phyloP scores from a whole-genome alignment of 1,140 invertebrate genomes.

The Scaptomyza pallida region DNA sequence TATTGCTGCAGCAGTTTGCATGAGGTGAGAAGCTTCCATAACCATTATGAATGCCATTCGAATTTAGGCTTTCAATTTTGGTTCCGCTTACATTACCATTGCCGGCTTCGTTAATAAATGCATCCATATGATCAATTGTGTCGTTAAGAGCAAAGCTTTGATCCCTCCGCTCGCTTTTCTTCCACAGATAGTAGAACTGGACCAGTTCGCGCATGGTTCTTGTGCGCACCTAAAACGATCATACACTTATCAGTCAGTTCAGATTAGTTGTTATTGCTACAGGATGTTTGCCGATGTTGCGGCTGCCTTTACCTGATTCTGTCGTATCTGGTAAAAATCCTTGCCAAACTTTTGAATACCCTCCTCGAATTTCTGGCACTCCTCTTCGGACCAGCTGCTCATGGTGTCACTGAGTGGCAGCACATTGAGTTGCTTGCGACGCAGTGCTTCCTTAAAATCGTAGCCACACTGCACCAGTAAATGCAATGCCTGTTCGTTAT shows the following conservation, averaged over 20 bases:
- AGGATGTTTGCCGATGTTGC: background rate
- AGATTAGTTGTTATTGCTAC: background rate
- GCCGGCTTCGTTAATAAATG: conserved; percentile 71
- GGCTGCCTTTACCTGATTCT: conserved; percentile 90
- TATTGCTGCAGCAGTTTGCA: conserved; percentile 5
- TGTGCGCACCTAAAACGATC: conserved; percentile 88
- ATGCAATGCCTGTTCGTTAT: conserved; percentile 97
- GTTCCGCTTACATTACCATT: conserved; percentile 45
- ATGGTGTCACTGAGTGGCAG: conserved; percentile 89
- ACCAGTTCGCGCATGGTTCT: conserved; percentile 98
- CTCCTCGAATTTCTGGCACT: conserved; percentile 98
- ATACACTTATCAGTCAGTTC: conserved; percentile 1
- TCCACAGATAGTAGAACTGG: conserved; percentile 99
- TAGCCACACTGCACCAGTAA: conserved; percentile 96
- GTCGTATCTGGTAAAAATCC: conserved; percentile 97
- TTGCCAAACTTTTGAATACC: conserved; percentile 96
- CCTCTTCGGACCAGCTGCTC: conserved; percentile 98
- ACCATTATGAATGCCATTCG: conserved; percentile 30
- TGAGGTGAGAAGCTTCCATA: conserved; percentile 30
- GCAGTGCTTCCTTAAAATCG: conserved; percentile 95
- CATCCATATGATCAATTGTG: conserved; percentile 82
- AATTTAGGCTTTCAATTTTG: conserved; percentile 4
- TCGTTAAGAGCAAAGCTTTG: conserved; percentile 74
- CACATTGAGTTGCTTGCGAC: conserved; percentile 92
- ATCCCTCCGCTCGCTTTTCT: conserved; percentile 99